Base-by-base conservation (phyloP, 2,113 vertebrate species). In the Picathartes gymnocephalus region DNA sequence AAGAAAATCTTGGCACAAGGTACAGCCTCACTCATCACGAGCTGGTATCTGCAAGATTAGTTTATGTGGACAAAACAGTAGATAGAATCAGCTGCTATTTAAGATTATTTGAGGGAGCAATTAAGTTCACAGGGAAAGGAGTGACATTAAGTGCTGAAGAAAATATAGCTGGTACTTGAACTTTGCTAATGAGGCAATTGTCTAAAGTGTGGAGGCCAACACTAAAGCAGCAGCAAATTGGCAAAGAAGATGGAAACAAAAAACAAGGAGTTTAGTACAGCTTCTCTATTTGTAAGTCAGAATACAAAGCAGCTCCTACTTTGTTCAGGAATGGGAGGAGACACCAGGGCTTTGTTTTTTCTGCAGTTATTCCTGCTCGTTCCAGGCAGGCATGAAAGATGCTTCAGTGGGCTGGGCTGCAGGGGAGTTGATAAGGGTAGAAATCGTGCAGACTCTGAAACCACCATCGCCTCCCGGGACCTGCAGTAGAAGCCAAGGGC, bases 391-490 rank as follows among this genome's bases (percentile, higher is more conserved):
- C 24, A 30, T 23, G 48, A 70, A 74, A 39, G 39, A 23, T 64
- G 13, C 30, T 87, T 27, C 28, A 24, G 13, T 31, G 30, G 27
- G 9, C 28, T 84, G 72, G 31, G 23, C 44, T 64, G 42, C 56
- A 79, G 15, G 48, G 28, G 11, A 28, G 5, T 45, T 76, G 25
- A 10, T n/a, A 42, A 3, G 14, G 14, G 5, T 69, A 17, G 28
- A 79, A 84, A 35, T 39, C 0, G 0, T n/a, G 7, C 12, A 28
- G 44, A 21, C 13, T 54, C 31, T 2, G 4, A 72, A 81, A 25
- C 20, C 11, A 12, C 12, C 35, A 56, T 35, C 48, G 51, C 13
- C 30, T 60, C 13, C 18, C 1, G 5, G 1, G 5, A 62, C 14
- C 30, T 82, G 48, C 40, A 64, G 45, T 8, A 20, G 40, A 65